phyloP scores from a whole-genome alignment of 2,888 invertebrate genomes.

The Apamea epomidion region DNA sequence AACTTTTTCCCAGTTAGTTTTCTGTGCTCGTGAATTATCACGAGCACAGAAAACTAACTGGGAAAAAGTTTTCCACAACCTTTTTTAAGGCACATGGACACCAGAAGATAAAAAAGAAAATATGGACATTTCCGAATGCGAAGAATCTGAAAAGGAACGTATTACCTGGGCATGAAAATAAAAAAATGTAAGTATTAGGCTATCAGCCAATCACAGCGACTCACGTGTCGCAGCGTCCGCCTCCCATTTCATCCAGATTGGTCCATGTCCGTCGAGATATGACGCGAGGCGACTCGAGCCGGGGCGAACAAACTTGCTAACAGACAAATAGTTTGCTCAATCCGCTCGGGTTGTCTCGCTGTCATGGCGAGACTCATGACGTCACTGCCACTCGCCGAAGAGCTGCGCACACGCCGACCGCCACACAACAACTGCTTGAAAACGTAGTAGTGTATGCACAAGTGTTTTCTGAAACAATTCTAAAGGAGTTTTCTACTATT shows the following conservation, averaged over 20 bases:
- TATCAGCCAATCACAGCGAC: constrained; percentile 69
- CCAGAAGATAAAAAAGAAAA: neutral
- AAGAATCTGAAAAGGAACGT: constrained; percentile 11
- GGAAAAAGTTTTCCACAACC: constrained; percentile 5
- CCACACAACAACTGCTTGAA: constrained; percentile 78
- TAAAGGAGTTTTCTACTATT: constrained; percentile 89
- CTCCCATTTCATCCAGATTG: constrained; percentile 15
- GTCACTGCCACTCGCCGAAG: constrained; percentile 59
- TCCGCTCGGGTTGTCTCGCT: constrained; percentile 89
- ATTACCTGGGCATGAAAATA: constrained; percentile 28
- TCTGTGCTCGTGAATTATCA: no score
- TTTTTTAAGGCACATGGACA: neutral
- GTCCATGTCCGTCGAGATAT: constrained; percentile 62
- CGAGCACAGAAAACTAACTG: constrained; percentile 10
- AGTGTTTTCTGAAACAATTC: constrained; percentile 89
- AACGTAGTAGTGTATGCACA: constrained; percentile 85
- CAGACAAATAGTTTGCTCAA: constrained; percentile 88
- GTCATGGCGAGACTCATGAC: constrained; percentile 67
- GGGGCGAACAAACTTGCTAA: constrained; percentile 90
- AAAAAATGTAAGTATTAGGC: constrained; percentile 24
- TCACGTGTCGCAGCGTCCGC: constrained; percentile 68
- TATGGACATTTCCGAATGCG: constrained; percentile 7
- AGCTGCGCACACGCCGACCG: constrained; percentile 75
- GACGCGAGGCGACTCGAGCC: constrained; percentile 89
- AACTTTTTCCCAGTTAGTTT: no score